Conservation (phyloP, 2,113 vertebrate genomes). For the Typhlomys cinereus region DNA sequence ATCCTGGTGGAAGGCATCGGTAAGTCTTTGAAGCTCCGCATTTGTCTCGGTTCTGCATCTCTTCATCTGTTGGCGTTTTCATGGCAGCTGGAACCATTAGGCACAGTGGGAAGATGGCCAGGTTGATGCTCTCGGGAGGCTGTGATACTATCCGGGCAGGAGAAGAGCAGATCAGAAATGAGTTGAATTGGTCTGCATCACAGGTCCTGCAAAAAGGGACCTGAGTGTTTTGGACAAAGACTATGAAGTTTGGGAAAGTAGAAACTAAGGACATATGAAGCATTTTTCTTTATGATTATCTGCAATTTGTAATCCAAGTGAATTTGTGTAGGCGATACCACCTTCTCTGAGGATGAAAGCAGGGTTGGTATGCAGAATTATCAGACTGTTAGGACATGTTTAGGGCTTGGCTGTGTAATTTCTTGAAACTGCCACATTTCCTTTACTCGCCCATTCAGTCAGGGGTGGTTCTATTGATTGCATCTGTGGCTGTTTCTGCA, state of each 20-base stretch:
- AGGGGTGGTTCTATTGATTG: not conserved
- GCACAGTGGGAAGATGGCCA: not conserved
- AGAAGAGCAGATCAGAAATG: not conserved
- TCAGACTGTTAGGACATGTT: slow-evolving; percentile 13
- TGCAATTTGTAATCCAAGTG: not conserved
- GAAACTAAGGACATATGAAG: slow-evolving; percentile 25
- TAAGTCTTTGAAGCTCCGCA: not conserved
- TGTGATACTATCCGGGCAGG: not conserved
- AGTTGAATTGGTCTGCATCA: not conserved
- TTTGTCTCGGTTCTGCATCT: not conserved
- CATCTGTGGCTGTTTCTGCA: slow-evolving; percentile 8
- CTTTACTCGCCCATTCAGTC: not conserved
- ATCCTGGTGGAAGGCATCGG: not conserved
- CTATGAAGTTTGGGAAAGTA: not conserved
- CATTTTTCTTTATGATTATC: slow-evolving; percentile 10
- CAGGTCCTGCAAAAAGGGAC: not conserved
- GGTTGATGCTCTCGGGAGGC: not conserved
- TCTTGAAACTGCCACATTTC: not conserved
- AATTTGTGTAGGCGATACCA: not conserved
- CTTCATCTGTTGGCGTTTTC: not conserved
- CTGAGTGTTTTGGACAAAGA: not conserved
- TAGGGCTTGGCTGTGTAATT: slow-evolving; percentile 21
- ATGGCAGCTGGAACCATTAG: not conserved
- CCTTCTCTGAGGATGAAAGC: slow-evolving; percentile 53
- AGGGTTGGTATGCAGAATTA: not conserved